Percentiles rank a stretch among this genome's conserved stretches.
Evolutionary conservation across 2,113 vertebrate species (phyloP).

Genomic region (Fulmarus glacialis): DNA sequence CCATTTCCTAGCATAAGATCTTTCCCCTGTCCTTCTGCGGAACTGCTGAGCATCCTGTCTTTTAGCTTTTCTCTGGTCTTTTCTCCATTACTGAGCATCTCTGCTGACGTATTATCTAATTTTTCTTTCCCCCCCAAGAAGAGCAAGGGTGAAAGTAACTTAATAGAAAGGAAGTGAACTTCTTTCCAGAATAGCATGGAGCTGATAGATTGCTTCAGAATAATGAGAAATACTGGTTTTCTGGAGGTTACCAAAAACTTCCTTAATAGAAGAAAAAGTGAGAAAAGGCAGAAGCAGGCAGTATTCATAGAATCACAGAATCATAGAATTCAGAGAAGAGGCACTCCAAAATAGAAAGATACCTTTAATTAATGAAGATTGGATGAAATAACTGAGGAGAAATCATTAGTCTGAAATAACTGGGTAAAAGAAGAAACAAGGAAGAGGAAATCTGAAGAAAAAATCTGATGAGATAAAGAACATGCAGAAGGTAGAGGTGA

Average conservation of each 20-base stretch:
- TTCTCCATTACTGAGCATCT: background rate
- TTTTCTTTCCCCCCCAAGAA: background rate
- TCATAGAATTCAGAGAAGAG: background rate
- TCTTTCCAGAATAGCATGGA: background rate
- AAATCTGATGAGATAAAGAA: background rate
- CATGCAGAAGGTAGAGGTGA: background rate
- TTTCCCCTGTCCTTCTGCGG: background rate
- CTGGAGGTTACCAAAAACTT: background rate
- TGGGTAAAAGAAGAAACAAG: background rate
- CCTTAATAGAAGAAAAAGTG: background rate
- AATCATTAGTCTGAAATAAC: background rate
- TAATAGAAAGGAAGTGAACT: background rate
- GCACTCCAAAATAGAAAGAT: background rate
- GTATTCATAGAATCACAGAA: background rate
- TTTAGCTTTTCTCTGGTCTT: background rate
- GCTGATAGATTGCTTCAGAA: background rate
- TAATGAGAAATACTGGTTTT: background rate
- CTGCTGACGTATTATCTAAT: background rate
- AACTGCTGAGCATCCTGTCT: background rate
- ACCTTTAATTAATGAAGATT: background rate
- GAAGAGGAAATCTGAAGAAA: background rate
- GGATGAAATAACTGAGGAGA: background rate
- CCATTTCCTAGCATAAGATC: background rate
- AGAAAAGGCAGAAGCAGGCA: background rate
- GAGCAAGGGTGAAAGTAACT: background rate